Evolutionary conservation across 1,140 invertebrate species (phyloP).

Genomic region (Brachionus asplanchnoidis): DNA sequence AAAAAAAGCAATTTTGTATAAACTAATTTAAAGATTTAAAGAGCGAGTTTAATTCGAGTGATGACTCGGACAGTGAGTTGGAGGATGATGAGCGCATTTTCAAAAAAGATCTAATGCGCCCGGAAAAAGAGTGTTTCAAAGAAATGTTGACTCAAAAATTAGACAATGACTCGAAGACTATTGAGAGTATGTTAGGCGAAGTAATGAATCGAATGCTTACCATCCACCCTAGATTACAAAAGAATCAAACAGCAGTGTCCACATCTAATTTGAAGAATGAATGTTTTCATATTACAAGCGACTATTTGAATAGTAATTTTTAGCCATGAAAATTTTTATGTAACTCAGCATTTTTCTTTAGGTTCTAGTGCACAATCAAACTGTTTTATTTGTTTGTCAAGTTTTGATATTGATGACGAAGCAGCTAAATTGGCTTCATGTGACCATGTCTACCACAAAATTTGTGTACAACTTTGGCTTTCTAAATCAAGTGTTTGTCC

Average conservation of each 20-base stretch:
- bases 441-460: not conserved
- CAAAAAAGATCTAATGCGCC: not conserved
- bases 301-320: not conserved
- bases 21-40: not conserved
- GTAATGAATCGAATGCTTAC: conserved; percentile 9
- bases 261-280: not conserved
- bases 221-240: not conserved
- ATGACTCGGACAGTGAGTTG: conserved; percentile 1
- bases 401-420: conserved; percentile 18
- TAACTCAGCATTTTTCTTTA: not conserved
- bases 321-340: not conserved
- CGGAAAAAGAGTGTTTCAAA: not conserved
- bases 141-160: not conserved
- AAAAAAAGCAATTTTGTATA: not conserved
- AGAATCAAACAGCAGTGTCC: not conserved
- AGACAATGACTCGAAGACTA: not conserved
- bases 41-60: not conserved
- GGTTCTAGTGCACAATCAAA: not conserved
- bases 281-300: not conserved
- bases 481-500: not conserved
- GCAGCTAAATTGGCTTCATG: not conserved
- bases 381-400: conserved; percentile 25
- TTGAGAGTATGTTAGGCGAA: not conserved
- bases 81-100: conserved; percentile 21
- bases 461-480: conserved; percentile 27